Evolutionary conservation across 2,113 vertebrate species (phyloP).

Genomic region (Zingel zingel): DNA sequence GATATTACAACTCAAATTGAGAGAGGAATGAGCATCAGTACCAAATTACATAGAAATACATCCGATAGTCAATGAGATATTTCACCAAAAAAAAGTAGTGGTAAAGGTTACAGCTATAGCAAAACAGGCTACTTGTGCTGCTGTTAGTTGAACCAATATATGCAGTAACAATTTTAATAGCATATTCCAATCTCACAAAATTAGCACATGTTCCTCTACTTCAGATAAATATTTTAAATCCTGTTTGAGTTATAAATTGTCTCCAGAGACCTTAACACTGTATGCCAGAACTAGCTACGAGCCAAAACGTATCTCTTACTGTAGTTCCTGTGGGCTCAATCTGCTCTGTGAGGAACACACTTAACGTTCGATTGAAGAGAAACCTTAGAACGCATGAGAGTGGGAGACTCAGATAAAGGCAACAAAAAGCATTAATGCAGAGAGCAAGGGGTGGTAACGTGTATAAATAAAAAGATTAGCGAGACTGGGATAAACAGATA

Average conservation of each 20-base stretch:
- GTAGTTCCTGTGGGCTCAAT: conserved; percentile 8
- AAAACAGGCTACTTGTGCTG: conserved; percentile 3
- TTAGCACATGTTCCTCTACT: conserved; percentile 31
- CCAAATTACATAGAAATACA: not conserved
- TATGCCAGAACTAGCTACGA: conserved; percentile 12
- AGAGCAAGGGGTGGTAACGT: conserved; percentile 23
- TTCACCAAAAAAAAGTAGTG: no score
- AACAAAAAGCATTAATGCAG: conserved; percentile 65
- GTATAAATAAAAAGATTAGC: conserved; percentile 57
- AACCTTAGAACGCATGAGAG: conserved; percentile 38
- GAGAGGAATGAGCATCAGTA: no score
- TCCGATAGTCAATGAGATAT: not conserved
- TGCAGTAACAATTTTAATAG: conserved; percentile 7
- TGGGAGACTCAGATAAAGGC: conserved; percentile 65
- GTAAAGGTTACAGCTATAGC: not conserved
- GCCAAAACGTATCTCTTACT: conserved; percentile 18
- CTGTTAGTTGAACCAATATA: conserved; percentile 33
- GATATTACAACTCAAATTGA: not conserved
- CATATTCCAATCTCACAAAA: conserved; percentile 16
- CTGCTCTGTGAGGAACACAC: conserved; percentile 23
- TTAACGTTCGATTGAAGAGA: conserved; percentile 45
- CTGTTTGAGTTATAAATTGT: conserved; percentile 47
- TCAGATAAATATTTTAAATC: conserved; percentile 44
- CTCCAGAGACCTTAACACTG: conserved; percentile 24
- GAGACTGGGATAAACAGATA: conserved; percentile 78